Conservation (phyloP, 2,113 vertebrate genomes). For the Prunella fulvescens region DNA sequence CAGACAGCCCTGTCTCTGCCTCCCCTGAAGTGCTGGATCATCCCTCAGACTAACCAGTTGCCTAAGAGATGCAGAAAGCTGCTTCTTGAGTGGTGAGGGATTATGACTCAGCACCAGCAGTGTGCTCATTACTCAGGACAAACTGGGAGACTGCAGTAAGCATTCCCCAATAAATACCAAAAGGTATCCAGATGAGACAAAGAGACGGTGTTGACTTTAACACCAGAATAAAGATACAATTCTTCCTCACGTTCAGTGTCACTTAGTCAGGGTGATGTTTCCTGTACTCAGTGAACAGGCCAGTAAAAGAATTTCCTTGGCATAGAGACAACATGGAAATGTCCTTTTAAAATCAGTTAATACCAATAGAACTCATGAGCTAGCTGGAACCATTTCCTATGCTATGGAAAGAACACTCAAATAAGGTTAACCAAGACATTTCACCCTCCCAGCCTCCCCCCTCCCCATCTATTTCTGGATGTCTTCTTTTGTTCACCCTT, state of each 20-base stretch:
- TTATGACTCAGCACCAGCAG: conserved; percentile 11
- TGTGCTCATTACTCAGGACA: conserved; percentile 4
- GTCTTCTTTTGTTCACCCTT: conserved; percentile 90
- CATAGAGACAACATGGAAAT: conserved; percentile 66
- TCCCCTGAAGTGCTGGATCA: not conserved
- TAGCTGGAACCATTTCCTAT: conserved; percentile 71
- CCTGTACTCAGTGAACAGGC: conserved; percentile 68
- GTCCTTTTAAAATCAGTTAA: conserved; percentile 74
- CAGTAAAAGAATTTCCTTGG: conserved; percentile 78
- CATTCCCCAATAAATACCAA: conserved; percentile 17
- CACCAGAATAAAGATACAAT: conserved; percentile 62
- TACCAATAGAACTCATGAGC: conserved; percentile 66
- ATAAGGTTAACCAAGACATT: conserved; percentile 78
- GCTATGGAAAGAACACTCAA: conserved; percentile 83
- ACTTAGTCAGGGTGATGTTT: conserved; percentile 64
- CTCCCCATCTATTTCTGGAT: conserved; percentile 83
- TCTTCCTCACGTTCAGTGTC: conserved; percentile 68
- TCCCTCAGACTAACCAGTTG: not conserved
- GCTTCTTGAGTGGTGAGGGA: not conserved
- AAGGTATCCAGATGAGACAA: conserved; percentile 25
- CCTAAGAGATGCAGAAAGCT: not conserved
- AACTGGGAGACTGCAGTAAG: not conserved
- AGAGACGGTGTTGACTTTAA: not conserved
- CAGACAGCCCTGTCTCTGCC: not conserved
- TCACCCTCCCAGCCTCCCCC: conserved; percentile 61